These are phyloP conservation scores for Fabriciana adippe DNA, from an alignment of 2,888 invertebrate genomes.

Conservation along the genomic window DNA sequence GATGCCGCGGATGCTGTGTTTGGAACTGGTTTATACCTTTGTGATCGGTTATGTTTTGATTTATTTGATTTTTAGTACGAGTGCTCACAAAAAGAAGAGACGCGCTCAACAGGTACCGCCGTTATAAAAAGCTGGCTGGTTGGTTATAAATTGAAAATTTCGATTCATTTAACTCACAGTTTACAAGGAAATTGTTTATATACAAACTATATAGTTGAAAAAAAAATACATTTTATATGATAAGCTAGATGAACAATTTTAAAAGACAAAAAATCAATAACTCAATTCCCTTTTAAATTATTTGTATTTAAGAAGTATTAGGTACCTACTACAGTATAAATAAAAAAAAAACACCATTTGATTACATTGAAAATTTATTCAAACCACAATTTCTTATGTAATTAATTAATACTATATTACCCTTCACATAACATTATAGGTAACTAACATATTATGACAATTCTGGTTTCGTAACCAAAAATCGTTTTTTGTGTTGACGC, in stretches of 20 bases:
- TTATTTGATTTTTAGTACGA: constrained; percentile 79
- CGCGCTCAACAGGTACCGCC: constrained; percentile 75
- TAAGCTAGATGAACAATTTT: too few relatives aligned
- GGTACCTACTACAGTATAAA: not conserved
- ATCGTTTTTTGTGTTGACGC: constrained; percentile 43
- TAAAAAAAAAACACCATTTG: constrained; percentile 1
- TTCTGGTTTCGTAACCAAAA: too few relatives aligned
- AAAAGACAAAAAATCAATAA: too few relatives aligned
- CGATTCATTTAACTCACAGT: not conserved
- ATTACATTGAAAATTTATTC: constrained; percentile 1
- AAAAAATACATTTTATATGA: too few relatives aligned
- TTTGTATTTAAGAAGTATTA: too few relatives aligned
- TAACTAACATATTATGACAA: too few relatives aligned
- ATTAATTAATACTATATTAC: not conserved
- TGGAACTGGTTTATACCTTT: constrained; percentile 76
- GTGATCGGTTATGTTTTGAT: constrained; percentile 80
- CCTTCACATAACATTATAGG: too few relatives aligned
- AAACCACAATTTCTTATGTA: constrained; percentile 10
- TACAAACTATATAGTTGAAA: too few relatives aligned
- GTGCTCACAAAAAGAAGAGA: constrained; percentile 72
- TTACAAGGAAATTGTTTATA: too few relatives aligned
- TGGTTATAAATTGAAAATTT: not conserved
- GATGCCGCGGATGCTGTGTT: constrained; percentile 78
- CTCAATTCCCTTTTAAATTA: too few relatives aligned
- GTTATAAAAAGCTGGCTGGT: constrained; percentile 46